A percentile compares a stretch with the other conserved stretches of the same genome.
Evolutionary conservation across 1,140 invertebrate genomes (phyloP).

Genomic region (Drosophila prosaltans): DNA sequence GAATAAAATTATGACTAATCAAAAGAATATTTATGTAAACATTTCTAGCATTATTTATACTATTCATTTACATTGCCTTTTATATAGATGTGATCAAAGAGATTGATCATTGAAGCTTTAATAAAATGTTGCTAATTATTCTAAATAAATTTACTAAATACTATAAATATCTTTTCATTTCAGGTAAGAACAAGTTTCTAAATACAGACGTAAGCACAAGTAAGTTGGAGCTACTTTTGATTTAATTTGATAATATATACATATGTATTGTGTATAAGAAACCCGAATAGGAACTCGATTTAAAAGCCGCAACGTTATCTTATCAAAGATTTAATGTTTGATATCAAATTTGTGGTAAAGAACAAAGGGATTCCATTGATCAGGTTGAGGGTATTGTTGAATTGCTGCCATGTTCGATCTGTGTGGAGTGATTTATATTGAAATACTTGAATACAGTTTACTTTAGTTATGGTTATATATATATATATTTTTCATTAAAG

Average conservation of each 20-base stretch:
- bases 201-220: neutral
- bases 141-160: neutral
- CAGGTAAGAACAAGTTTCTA: slow-evolving; percentile 38
- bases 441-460: no score
- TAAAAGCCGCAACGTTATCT: neutral
- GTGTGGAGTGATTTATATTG: no score
- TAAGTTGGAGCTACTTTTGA: neutral
- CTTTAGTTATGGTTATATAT: no score
- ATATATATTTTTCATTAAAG: no score
- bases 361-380: neutral
- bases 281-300: no score
- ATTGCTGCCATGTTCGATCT: no score
- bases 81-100: neutral
- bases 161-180: slow-evolving; percentile 23
- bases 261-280: no score
- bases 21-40: no score
- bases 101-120: neutral
- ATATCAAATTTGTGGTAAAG: neutral
- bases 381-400: no score
- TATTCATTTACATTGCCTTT: no score
- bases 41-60: no score
- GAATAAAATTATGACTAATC: no score
- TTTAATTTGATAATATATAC: neutral
- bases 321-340: neutral
- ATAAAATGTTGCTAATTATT: neutral